phyloP scores from a whole-genome alignment of 2,113 vertebrate genomes.

The Scortum barcoo region DNA sequence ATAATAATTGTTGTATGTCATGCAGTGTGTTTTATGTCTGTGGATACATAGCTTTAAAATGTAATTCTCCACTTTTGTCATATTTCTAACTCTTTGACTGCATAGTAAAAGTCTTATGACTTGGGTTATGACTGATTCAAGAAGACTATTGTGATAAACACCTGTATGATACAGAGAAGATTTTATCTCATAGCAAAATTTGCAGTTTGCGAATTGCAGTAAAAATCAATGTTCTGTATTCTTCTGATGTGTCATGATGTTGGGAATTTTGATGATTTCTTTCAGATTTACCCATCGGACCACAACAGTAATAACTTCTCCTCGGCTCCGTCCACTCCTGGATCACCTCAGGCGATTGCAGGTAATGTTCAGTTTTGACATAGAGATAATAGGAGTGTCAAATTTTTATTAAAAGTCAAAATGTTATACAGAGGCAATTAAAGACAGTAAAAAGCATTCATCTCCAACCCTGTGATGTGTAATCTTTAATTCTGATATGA shows the following conservation, averaged over 20 bases:
- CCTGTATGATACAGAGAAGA: not conserved
- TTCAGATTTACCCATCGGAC: conserved; percentile 97
- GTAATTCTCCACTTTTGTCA: not conserved
- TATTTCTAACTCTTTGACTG: not conserved
- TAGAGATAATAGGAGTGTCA: not conserved
- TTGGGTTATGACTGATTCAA: not conserved
- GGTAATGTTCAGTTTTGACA: conserved; percentile 79
- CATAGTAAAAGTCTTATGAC: not conserved
- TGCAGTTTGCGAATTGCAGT: no score
- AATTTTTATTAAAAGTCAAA: not conserved
- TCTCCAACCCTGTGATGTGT: not conserved
- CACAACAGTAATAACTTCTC: conserved; percentile 99
- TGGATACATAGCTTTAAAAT: not conserved
- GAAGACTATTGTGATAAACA: conserved; percentile 1
- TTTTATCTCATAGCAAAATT: not conserved
- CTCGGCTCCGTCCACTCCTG: conserved; percentile 95
- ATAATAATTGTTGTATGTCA: not conserved
- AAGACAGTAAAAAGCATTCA: not conserved
- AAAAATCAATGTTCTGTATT: not conserved
- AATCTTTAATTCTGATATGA: not conserved
- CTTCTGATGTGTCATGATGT: not conserved
- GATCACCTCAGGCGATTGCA: conserved; percentile 95
- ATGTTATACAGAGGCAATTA: not conserved
- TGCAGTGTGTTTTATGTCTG: not conserved
- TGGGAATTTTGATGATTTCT: not conserved